phyloP scores from a whole-genome alignment of 2,113 vertebrate species.

The Scalopus aquaticus region DNA sequence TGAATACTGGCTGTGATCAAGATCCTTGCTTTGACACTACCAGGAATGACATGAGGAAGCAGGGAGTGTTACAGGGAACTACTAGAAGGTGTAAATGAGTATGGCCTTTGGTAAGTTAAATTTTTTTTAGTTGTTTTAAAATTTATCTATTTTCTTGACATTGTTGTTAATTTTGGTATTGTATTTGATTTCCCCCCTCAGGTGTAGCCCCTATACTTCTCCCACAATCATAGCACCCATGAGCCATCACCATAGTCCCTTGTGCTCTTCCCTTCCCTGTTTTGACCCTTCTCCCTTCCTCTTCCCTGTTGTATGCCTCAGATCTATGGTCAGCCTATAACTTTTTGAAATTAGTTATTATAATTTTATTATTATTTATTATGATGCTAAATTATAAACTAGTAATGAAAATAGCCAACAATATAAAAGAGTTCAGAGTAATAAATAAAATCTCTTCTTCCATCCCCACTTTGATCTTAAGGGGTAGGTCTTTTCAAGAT shows the following conservation, averaged over 20 bases:
- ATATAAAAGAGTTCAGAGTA: not conserved
- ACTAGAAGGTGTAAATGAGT: too few relatives aligned
- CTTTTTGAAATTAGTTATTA: not conserved
- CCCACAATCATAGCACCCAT: too few relatives aligned
- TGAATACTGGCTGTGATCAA: not conserved
- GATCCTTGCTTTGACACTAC: not conserved
- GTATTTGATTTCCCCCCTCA: too few relatives aligned
- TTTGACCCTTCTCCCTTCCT: too few relatives aligned
- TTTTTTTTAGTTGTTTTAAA: too few relatives aligned
- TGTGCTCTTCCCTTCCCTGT: too few relatives aligned
- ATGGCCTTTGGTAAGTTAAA: too few relatives aligned
- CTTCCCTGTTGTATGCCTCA: too few relatives aligned
- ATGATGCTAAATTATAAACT: not conserved
- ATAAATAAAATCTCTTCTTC: not conserved
- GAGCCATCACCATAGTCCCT: too few relatives aligned
- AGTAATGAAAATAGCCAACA: conserved; percentile 2
- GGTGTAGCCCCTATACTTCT: too few relatives aligned
- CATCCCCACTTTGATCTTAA: not conserved
- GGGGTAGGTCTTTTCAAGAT: not conserved
- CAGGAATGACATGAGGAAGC: not conserved
- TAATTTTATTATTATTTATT: conserved; percentile 1
- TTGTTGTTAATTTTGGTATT: too few relatives aligned
- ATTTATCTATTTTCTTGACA: too few relatives aligned
- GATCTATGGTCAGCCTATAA: not conserved
- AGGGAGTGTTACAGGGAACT: not conserved